Conservation (phyloP, 2,888 invertebrate species). For the Cryptocephalus moraei region DNA sequence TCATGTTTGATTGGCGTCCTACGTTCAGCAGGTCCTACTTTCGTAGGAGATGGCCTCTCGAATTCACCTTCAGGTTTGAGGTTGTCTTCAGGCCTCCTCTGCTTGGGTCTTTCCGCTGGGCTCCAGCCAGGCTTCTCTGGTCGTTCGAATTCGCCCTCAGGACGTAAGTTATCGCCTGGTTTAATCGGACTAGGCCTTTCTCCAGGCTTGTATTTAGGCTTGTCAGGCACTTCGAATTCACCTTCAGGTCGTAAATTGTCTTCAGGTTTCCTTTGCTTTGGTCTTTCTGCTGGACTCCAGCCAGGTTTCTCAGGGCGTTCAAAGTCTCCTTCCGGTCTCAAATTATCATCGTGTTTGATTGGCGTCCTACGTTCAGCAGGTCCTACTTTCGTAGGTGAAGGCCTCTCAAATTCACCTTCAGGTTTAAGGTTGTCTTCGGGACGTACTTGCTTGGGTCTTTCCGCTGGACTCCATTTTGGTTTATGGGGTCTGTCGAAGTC, state of each 20-base stretch:
- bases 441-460: slow-evolving; percentile 27
- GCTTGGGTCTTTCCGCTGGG: slow-evolving; percentile 41
- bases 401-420: slow-evolving; percentile 37
- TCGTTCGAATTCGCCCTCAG: slow-evolving; percentile 44
- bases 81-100: slow-evolving; percentile 43
- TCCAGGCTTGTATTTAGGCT: slow-evolving; percentile 21
- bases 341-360: slow-evolving; percentile 45
- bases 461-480: slow-evolving; percentile 29
- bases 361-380: slow-evolving; percentile 32
- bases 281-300: slow-evolving; percentile 31
- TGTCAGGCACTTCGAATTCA: slow-evolving; percentile 32
- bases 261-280: slow-evolving; percentile 41
- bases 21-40: slow-evolving; percentile 26
- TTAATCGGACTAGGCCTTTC: slow-evolving; percentile 38
- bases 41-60: slow-evolving; percentile 33
- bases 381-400: slow-evolving; percentile 31
- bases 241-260: slow-evolving; percentile 38
- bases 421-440: slow-evolving; percentile 40
- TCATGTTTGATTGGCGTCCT: slow-evolving; percentile 34
- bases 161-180: slow-evolving; percentile 44
- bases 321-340: slow-evolving; percentile 47
- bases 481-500: slow-evolving; percentile 37
- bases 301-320: slow-evolving; percentile 38
- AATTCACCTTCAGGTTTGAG: slow-evolving; percentile 43
- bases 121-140: slow-evolving; percentile 38